Conservation (phyloP, 2,113 vertebrate genomes). For the Pristiophorus japonicus region DNA sequence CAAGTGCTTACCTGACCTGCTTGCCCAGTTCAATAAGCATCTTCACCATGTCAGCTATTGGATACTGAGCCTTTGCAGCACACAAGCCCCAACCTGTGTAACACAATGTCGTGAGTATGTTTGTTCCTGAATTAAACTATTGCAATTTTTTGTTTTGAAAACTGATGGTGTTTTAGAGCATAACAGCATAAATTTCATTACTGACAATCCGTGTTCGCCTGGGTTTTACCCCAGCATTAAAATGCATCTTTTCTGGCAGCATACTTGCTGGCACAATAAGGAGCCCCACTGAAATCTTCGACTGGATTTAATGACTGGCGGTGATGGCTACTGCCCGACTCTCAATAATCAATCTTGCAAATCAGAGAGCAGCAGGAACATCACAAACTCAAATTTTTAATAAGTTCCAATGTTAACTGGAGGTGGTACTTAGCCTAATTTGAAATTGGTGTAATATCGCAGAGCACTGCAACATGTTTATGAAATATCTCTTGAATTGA, state of each 20-base stretch:
- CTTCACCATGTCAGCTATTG: constrained; percentile 71
- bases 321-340: neutral
- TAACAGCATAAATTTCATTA: neutral
- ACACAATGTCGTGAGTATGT: neutral
- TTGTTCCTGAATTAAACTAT: neutral
- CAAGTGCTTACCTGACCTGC: constrained; percentile 53
- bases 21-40: constrained; percentile 67
- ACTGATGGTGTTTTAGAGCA: neutral
- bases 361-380: neutral
- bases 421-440: neutral
- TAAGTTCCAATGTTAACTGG: neutral
- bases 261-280: neutral
- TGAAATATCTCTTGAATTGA: neutral
- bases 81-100: constrained; percentile 66
- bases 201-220: neutral
- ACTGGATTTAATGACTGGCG: neutral
- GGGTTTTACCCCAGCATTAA: neutral
- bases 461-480: neutral
- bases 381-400: neutral
- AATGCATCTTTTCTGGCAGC: neutral
- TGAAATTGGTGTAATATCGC: neutral
- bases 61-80: constrained; percentile 70
- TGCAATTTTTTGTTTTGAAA: neutral
- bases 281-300: neutral
- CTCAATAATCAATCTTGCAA: neutral